Evolutionary conservation across 1,140 invertebrate genomes (phyloP).

Genomic region (Drosophila truncata): DNA sequence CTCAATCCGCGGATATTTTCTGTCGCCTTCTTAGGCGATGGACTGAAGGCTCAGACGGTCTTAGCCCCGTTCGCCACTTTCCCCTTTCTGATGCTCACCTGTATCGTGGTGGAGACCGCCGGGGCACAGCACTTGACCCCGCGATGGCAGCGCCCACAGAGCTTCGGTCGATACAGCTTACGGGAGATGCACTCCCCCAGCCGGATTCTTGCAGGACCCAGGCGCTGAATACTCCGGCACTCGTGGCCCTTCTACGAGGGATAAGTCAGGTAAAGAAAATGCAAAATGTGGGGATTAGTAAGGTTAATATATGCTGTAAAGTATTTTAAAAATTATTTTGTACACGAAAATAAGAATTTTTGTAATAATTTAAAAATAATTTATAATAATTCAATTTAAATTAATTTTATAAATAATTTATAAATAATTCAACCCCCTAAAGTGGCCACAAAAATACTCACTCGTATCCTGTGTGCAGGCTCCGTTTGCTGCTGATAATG

Average conservation of each 20-base stretch:
- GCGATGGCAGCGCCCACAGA: slow-evolving; percentile 87
- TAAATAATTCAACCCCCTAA: neutral
- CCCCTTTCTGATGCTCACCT: slow-evolving; percentile 79
- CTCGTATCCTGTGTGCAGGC: slow-evolving; percentile 80
- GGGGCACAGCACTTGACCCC: slow-evolving; percentile 87
- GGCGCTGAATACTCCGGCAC: slow-evolving; percentile 88
- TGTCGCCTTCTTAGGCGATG: neutral
- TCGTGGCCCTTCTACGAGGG: slow-evolving; percentile 87
- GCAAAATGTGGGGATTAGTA: neutral
- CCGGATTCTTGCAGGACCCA: slow-evolving; percentile 86
- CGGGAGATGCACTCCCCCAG: slow-evolving; percentile 89
- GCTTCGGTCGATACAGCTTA: slow-evolving; percentile 88
- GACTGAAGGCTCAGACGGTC: slow-evolving; percentile 19
- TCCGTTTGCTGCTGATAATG: slow-evolving; percentile 44
- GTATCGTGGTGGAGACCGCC: slow-evolving; percentile 87
- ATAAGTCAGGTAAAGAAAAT: slow-evolving; percentile 9
- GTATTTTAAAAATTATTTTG: neutral
- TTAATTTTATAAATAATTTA: no score
- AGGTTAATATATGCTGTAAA: no score
- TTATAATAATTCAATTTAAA: no score
- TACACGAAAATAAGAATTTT: neutral
- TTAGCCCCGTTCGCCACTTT: slow-evolving; percentile 28
- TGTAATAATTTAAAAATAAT: neutral
- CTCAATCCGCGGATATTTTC: neutral
- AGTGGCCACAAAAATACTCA: slow-evolving; percentile 46